Evolutionary conservation across 2,797 vertebrate species (phyloP), one percentile per base, ranked within the genome.

Genomic region (Oreochromis grahami): DNA sequence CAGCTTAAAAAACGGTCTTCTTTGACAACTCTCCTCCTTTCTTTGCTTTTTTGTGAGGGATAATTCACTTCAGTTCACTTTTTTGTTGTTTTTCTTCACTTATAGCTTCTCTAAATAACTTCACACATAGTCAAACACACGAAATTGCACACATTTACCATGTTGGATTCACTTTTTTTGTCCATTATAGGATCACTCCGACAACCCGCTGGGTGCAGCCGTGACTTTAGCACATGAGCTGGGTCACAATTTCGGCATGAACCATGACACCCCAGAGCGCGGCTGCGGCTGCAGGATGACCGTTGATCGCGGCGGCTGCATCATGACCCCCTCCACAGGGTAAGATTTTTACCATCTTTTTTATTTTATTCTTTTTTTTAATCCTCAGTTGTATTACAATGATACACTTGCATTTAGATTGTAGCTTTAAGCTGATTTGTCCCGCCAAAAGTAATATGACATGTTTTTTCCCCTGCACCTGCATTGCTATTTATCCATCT

Each of bases 211-310:
- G 9, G 98, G 98, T 7, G 98, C 98, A 4, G 98, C 98, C 0
- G 98, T 99, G 87, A 99, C 98, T 5, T 94, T 99, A 93, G 98
- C 98, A 3, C 98, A 99, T 1, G 98, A 99, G 82, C 96, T 99
- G 70, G 98, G 98, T 41, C 98, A 99, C 96, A 99, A 99, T 78
- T 98, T 99, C 77, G 98, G 98, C 9, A 99, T 99, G 98, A 99
- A 99, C 88, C 98, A 99, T 0, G 98, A 99, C 91, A 99, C 98
- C 0, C 93, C 97, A 21, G 98, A 99, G 91, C 96, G 98, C 3
- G 98, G 98, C 60, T 99, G 98, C 19, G 97, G 97, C 93, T 99
- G 98, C 95, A 97, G 94, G 86, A 96, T 96, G 7, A 97, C 97
- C 0, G 94, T 95, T 0, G 98, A 99, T 3, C 97, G 97, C 21